These are phyloP conservation scores for Mactromeris polynyma DNA, from an alignment of 2,888 invertebrate species.

Conservation along the genomic window DNA sequence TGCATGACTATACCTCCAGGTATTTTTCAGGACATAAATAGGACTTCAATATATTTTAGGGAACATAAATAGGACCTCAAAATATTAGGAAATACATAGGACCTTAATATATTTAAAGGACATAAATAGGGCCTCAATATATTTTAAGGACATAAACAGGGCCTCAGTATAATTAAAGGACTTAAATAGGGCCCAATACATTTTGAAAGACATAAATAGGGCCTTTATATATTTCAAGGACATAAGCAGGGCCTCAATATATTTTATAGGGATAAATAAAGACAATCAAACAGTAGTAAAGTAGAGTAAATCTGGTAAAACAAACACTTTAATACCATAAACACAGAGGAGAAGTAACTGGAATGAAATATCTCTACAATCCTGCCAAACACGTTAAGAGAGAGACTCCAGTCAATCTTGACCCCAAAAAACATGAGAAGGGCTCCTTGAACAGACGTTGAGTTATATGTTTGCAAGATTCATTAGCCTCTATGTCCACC, in stretches of 20 bases:
- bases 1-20: too few species aligned
- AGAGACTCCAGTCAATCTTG: background rate
- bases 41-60: too few species aligned
- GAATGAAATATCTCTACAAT: background rate
- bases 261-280: conserved; percentile 6
- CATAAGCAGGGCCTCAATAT: conserved; percentile 15
- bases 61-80: too few species aligned
- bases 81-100: too few species aligned
- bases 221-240: too few species aligned
- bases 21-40: too few species aligned
- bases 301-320: conserved; percentile 19
- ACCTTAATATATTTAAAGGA: too few species aligned
- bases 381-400: background rate
- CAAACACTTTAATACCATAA: conserved; percentile 25
- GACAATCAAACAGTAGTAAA: conserved; percentile 23
- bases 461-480: background rate
- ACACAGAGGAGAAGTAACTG: background rate
- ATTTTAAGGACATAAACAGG: too few species aligned
- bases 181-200: too few species aligned
- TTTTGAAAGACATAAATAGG: too few species aligned
- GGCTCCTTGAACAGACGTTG: background rate
- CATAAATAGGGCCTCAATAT: too few species aligned
- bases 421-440: background rate
- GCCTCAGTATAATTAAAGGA: too few species aligned
- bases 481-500: background rate